Conservation (phyloP, 2,113 vertebrate species). For the Mustela lutreola region DNA sequence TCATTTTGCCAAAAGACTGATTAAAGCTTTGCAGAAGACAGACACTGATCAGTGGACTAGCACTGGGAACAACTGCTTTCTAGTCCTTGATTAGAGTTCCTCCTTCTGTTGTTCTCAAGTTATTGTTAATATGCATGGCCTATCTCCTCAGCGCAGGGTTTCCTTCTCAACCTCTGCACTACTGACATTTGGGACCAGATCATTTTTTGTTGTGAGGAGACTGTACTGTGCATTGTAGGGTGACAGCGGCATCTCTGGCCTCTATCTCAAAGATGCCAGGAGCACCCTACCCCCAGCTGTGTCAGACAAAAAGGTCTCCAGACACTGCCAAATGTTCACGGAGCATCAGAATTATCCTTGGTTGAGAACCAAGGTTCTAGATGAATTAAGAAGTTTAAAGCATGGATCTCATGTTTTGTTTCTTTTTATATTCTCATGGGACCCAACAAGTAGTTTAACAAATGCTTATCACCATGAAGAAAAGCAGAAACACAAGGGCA, state of each 20-base stretch:
- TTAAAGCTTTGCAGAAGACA: conserved; percentile 27
- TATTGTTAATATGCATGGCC: not conserved
- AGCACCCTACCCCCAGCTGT: not conserved
- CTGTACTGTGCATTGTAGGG: not conserved
- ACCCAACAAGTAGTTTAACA: not conserved
- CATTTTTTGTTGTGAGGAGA: not conserved
- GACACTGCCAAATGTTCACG: not conserved
- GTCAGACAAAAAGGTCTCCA: not conserved
- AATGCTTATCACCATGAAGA: not conserved
- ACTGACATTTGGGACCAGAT: not conserved
- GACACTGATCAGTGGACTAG: not conserved
- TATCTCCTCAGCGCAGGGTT: not conserved
- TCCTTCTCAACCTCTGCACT: not conserved
- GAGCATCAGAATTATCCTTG: not conserved
- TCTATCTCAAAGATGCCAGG: not conserved
- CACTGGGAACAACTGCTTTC: conserved; percentile 24
- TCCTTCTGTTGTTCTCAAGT: not conserved
- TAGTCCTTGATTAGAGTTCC: not conserved
- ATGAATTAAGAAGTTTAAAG: not conserved
- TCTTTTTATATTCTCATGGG: conserved; percentile 27
- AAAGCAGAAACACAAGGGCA: conserved; percentile 33
- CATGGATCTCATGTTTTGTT: not conserved
- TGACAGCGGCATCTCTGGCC: not conserved
- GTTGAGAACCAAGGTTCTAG: conserved; percentile 19
- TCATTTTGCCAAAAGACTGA: conserved; percentile 15